Base-by-base conservation (phyloP, 2,113 vertebrate species). In the Clupea harengus region DNA sequence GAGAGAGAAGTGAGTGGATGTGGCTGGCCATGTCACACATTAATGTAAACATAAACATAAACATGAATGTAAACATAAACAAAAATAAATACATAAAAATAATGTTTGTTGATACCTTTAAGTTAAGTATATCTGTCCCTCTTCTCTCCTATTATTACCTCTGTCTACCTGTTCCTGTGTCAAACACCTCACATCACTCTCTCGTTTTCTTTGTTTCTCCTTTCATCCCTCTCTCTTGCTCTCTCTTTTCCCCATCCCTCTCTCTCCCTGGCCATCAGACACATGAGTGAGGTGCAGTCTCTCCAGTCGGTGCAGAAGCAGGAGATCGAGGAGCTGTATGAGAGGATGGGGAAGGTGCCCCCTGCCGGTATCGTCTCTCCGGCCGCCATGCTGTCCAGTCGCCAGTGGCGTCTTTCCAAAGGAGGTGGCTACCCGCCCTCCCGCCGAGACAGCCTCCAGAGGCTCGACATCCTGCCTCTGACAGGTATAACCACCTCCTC, bases 301-400 rank as follows among this genome's bases (percentile, higher is more conserved):
- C 95, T 99, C 88, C 98, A 99, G 93, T 95, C 94, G 0, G 85
- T 95, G 1, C 98, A 99, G 95, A 99, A 98, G 93, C 95, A 94
- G 86, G 98, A 99, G 94, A 99, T 99, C 0, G 97, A 99, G 90
- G 97, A 98, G 82, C 92, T 99, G 4, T 99, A 99, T 39, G 92
- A 93, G 85, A 95, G 92, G 60, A 96, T 98, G 91, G 98, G 98
- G 72, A 99, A 99, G 91, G 95, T 95, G 86, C 97, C 98, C 0
- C 98, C 98, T 0, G 95, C 95, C 0, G 98, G 97, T 45, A 99
- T 99, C 0, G 95, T 99, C 6, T 97, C 97, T 4, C 98, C 98
- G 0, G 98, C 98, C 0, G 96, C 97, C 3, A 96, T 99, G 95
- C 92, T 99, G 49, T 98, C 96, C 86, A 95, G 95, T 86, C 96